These are phyloP conservation scores for Dryas iulia DNA, from an alignment of 1,140 invertebrate genomes.

Conservation along the genomic window DNA sequence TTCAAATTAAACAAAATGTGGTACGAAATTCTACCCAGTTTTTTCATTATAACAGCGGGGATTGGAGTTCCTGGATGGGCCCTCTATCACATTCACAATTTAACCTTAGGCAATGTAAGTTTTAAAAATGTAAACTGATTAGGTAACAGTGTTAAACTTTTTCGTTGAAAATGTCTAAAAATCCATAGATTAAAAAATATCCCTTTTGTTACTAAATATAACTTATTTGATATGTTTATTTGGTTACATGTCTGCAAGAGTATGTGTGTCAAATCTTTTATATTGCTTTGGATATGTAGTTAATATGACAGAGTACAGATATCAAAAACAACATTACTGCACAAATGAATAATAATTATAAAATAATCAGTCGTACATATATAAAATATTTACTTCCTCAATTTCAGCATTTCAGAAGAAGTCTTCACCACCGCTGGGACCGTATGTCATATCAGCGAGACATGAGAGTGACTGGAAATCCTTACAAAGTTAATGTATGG, in stretches of 20 bases:
- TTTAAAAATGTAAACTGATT: conserved; percentile 33
- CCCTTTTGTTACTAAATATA: neutral
- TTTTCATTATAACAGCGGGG: conserved; percentile 80
- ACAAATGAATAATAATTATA: no score
- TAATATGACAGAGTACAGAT: no score
- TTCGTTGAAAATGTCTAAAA: neutral
- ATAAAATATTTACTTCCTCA: conserved; percentile 7
- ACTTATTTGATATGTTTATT: neutral
- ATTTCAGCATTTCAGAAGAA: conserved; percentile 78
- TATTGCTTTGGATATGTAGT: neutral
- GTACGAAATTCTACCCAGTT: conserved; percentile 84
- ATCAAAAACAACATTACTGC: no score
- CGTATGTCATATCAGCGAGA: conserved; percentile 79
- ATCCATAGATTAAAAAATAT: conserved; percentile 12
- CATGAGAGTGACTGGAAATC: conserved; percentile 76
- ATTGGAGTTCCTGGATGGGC: conserved; percentile 81
- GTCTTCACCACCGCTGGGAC: conserved; percentile 74
- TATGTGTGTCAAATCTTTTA: no score
- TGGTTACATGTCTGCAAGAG: no score
- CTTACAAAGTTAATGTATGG: conserved; percentile 80
- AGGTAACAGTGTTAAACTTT: conserved; percentile 39
- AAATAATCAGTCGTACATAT: neutral
- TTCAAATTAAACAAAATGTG: conserved; percentile 77
- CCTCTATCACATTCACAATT: conserved; percentile 82
- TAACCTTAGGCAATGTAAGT: conserved; percentile 81